Conservation (phyloP, 2,797 vertebrate species). For the Neosilurus hyrtlii region DNA sequence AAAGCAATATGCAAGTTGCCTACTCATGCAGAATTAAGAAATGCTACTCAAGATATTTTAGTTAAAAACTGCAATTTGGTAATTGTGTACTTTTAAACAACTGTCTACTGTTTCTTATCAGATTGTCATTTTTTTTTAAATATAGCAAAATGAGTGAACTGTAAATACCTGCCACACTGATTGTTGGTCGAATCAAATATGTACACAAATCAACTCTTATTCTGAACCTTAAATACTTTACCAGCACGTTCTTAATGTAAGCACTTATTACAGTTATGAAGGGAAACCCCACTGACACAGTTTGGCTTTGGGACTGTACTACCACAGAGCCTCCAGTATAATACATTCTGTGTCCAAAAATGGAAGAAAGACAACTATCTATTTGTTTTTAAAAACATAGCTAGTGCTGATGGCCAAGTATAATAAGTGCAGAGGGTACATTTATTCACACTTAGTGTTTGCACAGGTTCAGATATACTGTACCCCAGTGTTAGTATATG, state of each 20-base stretch:
- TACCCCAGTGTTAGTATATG: not conserved
- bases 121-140: not conserved
- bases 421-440: constrained; percentile 21
- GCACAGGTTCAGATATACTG: not conserved
- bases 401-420: constrained; percentile 3
- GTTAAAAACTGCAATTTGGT: not conserved
- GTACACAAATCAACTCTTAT: not conserved
- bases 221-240: not conserved
- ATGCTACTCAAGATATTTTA: not conserved
- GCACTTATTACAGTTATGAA: constrained; percentile 6
- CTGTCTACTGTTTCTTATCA: not conserved
- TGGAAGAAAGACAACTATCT: constrained; percentile 6
- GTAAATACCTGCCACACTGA: not conserved
- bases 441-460: not conserved
- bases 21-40: constrained; percentile 14
- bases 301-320: constrained; percentile 18
- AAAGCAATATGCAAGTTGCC: not conserved
- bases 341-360: constrained; percentile 14
- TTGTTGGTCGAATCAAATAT: not conserved
- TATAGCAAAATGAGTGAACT: not conserved
- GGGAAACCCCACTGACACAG: constrained; percentile 8
- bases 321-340: constrained; percentile 8
- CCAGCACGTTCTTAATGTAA: not conserved
- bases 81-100: not conserved
- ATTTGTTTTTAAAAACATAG: constrained; percentile 12